Conservation (phyloP, 2,113 vertebrate genomes). For the Cynocephalus volans region DNA sequence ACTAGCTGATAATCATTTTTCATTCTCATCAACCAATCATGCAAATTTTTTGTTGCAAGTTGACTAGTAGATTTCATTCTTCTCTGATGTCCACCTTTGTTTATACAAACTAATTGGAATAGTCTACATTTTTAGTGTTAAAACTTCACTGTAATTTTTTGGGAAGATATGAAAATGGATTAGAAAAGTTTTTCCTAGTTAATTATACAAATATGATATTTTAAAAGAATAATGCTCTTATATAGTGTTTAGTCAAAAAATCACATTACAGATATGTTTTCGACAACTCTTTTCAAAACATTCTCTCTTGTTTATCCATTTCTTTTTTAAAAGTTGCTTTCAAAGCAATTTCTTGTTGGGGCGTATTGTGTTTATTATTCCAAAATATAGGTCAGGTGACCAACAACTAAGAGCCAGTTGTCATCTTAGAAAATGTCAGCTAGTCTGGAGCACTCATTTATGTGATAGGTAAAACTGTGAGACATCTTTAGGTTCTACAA, state of each 20-base stretch:
- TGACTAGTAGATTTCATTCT: not conserved
- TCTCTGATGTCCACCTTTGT: not conserved
- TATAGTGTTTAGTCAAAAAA: not conserved
- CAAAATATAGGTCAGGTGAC: not conserved
- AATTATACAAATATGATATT: not conserved
- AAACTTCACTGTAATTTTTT: not conserved
- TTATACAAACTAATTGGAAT: not conserved
- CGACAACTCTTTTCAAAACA: not conserved
- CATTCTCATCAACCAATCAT: not conserved
- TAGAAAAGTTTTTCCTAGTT: conserved; percentile 5
- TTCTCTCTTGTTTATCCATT: not conserved
- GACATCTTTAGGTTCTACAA: not conserved
- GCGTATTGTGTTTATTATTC: not conserved
- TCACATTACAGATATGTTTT: not conserved
- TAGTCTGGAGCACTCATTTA: not conserved
- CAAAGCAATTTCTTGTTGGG: not conserved
- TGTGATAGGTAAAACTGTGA: not conserved
- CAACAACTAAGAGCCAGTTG: not conserved
- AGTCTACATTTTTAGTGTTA: not conserved
- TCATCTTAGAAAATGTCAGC: not conserved
- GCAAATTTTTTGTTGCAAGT: not conserved
- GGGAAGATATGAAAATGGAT: not conserved
- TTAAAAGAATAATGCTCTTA: conserved; percentile 32
- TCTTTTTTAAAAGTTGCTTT: not conserved
- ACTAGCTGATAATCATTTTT: not conserved